A percentile compares a stretch with the other conserved stretches of the same genome.
Conservation (phyloP, 1,140 invertebrate genomes). For the Trachymyrmex septentrionalis region DNA sequence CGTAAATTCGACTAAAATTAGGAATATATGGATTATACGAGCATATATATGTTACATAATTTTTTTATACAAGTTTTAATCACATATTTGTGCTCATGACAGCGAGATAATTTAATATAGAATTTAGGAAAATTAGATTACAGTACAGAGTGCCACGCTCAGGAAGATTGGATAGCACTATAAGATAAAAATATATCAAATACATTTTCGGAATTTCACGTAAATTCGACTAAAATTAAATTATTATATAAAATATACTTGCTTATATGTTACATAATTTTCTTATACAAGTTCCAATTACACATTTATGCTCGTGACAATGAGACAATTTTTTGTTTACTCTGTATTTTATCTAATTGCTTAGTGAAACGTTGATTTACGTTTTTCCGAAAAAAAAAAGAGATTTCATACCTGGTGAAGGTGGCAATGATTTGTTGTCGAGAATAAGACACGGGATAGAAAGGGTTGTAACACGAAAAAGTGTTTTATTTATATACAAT, state of each 20-base stretch:
- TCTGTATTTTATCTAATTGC: background rate
- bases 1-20: background rate
- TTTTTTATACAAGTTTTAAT: conserved; percentile 1
- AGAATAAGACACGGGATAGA: conserved; percentile 3
- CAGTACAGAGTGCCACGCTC: too few relatives aligned
- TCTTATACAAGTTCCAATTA: background rate
- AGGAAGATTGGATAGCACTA: background rate
- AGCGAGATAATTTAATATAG: background rate
- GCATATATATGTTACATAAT: background rate
- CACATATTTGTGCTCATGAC: background rate
- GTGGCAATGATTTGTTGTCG: background rate
- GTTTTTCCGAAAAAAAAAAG: background rate
- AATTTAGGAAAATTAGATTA: conserved; percentile 30
- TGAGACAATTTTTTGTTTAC: background rate
- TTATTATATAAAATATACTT: background rate
- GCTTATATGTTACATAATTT: background rate
- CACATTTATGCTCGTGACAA: background rate
- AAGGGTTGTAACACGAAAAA: conserved; percentile 74
- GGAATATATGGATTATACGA: background rate
- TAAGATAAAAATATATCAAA: conserved; percentile 2
- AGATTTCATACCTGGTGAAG: background rate
- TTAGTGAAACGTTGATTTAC: background rate
- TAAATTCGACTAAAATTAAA: background rate
- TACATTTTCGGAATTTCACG: background rate
- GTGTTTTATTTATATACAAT: conserved; percentile 84